These are phyloP conservation scores for Semibalanus balanoides DNA, from an alignment of 1,140 invertebrate genomes.

Conservation along the genomic window DNA sequence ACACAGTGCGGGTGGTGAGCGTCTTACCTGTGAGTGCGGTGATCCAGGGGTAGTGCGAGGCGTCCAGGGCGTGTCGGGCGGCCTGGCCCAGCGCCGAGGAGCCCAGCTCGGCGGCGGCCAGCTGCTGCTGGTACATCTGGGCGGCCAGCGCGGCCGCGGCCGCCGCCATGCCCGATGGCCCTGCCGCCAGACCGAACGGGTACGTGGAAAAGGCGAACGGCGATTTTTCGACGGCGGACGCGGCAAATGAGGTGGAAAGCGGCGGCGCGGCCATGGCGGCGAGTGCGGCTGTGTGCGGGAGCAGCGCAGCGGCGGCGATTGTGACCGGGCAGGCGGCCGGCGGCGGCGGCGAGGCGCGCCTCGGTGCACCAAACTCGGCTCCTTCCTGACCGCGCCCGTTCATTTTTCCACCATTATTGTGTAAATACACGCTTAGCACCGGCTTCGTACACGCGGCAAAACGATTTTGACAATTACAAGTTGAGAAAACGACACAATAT, in stretches of 20 bases:
- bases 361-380: neutral
- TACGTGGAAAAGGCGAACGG: neutral
- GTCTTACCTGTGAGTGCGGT: neutral
- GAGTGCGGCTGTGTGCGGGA: neutral
- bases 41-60: neutral
- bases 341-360: neutral
- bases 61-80: neutral
- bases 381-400: neutral
- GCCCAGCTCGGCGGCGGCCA: neutral
- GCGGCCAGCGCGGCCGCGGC: neutral
- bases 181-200: neutral
- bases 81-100: neutral
- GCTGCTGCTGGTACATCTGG: neutral
- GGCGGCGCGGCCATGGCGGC: neutral
- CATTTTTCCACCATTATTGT: slow-evolving; percentile 2
- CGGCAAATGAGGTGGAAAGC: neutral
- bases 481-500: slow-evolving; percentile 2
- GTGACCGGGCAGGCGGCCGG: too few relatives aligned
- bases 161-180: neutral
- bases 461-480: slow-evolving; percentile 1
- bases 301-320: neutral
- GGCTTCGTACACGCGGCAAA: neutral
- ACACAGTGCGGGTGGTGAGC: too few relatives aligned
- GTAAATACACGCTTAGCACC: neutral
- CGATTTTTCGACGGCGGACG: neutral